A percentile compares a stretch with the other conserved stretches of the same genome.
Conservation (phyloP, 2,113 vertebrate species). For the Turdus rufiventris region DNA sequence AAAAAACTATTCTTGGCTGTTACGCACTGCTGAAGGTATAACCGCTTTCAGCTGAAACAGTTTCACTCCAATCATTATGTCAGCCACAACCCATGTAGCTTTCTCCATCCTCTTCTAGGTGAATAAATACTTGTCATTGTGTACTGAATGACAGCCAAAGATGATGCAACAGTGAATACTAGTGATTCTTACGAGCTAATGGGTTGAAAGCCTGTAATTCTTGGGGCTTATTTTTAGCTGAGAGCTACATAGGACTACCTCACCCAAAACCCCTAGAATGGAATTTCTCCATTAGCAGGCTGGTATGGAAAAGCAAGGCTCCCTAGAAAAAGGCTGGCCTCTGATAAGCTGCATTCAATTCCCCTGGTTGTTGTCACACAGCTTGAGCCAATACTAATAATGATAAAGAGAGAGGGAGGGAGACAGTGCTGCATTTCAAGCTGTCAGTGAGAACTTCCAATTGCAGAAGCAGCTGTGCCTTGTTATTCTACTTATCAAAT, state of each 20-base stretch:
- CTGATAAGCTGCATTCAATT: not conserved
- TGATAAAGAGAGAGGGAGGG: fast-evolving
- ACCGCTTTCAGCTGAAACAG: not conserved
- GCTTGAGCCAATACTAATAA: not conserved
- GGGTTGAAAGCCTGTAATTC: not conserved
- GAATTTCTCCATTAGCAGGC: not conserved
- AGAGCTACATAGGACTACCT: not conserved
- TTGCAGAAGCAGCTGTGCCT: not conserved
- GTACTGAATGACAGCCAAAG: not conserved
- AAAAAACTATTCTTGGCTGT: not conserved
- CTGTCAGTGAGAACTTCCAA: not conserved
- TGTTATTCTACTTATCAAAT: not conserved
- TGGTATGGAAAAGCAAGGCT: not conserved
- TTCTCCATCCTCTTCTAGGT: not conserved
- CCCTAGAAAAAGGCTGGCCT: not conserved
- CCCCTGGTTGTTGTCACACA: not conserved
- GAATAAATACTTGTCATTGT: not conserved
- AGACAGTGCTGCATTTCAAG: not conserved
- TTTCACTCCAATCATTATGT: not conserved
- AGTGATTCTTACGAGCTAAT: not conserved
- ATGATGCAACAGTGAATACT: not conserved
- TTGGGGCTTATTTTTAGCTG: not conserved
- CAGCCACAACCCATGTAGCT: not conserved
- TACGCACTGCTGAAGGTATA: not conserved
- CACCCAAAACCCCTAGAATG: not conserved